Evolutionary conservation across 2,113 vertebrate genomes (phyloP), one percentile per base, ranked within the genome.

Genomic region (Agapornis roseicollis): DNA sequence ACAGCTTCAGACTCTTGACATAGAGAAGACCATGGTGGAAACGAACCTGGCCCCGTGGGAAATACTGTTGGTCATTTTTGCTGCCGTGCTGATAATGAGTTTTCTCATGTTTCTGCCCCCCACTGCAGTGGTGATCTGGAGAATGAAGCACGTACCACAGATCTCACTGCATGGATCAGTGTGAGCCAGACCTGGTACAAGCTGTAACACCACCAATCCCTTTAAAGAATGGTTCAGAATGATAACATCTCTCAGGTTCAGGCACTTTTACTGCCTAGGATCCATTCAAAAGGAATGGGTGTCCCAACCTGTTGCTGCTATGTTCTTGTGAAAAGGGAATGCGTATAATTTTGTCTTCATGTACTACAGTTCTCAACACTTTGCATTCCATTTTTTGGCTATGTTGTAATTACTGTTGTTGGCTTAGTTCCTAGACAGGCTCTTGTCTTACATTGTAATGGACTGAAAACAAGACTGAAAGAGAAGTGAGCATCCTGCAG

Each of bases 1-100:
- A 22, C 71, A 95, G 85, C 49, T 81, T 88, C 65, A 33, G n/a
- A 18, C 17, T 28, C 50, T 24, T 24, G 70, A 11, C 28, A 49
- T 25, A 72, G 70, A 78, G 55, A 60, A 65, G 15, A 52, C 13
- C 8, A 80, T 65, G 81, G 58, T 90, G 65, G 49, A 55, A 31
- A 89, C 85, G 0, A 12, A 96, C 35, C 84, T 98, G 60, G 60
- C 94, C 9, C 88, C 96, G 0, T 98, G 98, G 98, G 58, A 87
- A 52, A 98, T 98, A 49, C 33, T 96, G 68, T 81, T 98, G 84
- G 96, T 98, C 4, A 97, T 98, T 78, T 81, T 97, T 58, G 95
- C 91, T 20, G 50, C 97, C 0, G 97, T 98, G 68, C 46, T 98
- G 66, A 25, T 95, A 2, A 98, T 98, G 98, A 96, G 94, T n/a